A percentile compares a stretch with the other conserved stretches of the same genome.
These are phyloP conservation scores for Sanderia malayensis DNA, from an alignment of 30 jellyfish, hydroid and myxozoan genomes.

Conservation along the genomic window DNA sequence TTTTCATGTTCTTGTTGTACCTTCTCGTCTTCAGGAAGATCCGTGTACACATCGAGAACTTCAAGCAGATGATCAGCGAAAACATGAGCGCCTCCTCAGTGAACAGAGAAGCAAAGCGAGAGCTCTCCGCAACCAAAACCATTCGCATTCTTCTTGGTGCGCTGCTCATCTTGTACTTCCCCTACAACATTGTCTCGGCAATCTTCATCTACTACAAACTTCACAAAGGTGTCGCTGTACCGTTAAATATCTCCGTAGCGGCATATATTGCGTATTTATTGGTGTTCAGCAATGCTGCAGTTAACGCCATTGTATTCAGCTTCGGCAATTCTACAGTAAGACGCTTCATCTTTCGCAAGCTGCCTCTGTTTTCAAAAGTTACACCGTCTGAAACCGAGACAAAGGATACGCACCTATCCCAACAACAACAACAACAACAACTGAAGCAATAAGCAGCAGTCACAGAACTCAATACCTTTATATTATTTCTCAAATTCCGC, in stretches of 20 bases:
- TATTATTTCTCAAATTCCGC: too few relatives aligned
- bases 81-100: neutral
- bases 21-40: conserved; percentile 12
- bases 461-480: too few relatives aligned
- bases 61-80: neutral
- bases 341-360: conserved; percentile 5
- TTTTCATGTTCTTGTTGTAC: conserved; percentile 16
- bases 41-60: conserved; percentile 3
- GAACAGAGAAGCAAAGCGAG: conserved; percentile 30
- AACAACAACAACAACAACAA: too few relatives aligned
- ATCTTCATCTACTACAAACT: conserved; percentile 18
- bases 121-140: conserved; percentile 48
- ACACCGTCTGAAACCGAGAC: neutral
- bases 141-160: conserved; percentile 39
- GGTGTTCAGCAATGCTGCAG: conserved; percentile 33
- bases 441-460: too few relatives aligned
- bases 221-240: neutral
- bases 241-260: neutral
- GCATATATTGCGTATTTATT: neutral
- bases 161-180: conserved; percentile 25
- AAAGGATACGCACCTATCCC: neutral
- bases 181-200: conserved; percentile 19
- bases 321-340: conserved; percentile 30
- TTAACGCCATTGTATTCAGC: conserved; percentile 37
- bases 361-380: neutral